Conservation (phyloP, 2,888 invertebrate genomes). For the Formica aserva region DNA sequence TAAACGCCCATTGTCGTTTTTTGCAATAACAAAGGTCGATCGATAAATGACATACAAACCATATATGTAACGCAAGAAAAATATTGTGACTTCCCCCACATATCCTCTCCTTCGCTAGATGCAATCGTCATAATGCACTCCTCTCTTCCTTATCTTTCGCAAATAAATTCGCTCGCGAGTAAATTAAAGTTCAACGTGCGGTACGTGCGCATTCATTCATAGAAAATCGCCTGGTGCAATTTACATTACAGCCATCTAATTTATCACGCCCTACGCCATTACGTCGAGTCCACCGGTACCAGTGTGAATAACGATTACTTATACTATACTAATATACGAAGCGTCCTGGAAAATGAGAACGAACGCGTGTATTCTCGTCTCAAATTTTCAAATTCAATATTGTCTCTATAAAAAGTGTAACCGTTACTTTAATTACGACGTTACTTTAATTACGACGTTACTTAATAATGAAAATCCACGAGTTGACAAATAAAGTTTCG, state of each 20-base stretch:
- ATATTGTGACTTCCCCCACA: conserved; percentile 13
- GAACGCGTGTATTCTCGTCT: neutral
- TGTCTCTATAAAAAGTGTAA: neutral
- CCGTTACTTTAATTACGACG: neutral
- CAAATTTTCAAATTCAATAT: neutral
- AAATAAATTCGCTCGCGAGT: conserved; percentile 18
- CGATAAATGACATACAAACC: neutral
- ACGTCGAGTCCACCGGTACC: neutral
- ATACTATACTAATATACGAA: neutral
- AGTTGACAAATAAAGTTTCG: neutral
- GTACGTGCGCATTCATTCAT: conserved; percentile 35
- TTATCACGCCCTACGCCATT: conserved; percentile 32
- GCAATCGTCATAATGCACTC: conserved; percentile 41
- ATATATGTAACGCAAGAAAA: neutral
- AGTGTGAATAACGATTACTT: conserved; percentile 18
- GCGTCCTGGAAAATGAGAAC: neutral
- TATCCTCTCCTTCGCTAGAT: conserved; percentile 2
- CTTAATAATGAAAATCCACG: neutral
- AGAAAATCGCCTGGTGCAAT: conserved; percentile 33
- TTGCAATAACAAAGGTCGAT: conserved; percentile 27
- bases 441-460: conserved; percentile 14
- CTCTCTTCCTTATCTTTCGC: neutral
- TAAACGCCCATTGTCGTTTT: neutral
- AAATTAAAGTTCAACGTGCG: conserved; percentile 45
- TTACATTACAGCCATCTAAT: conserved; percentile 44